Conservation (phyloP, 2,888 invertebrate species). For the Herminia tarsipennalis region DNA sequence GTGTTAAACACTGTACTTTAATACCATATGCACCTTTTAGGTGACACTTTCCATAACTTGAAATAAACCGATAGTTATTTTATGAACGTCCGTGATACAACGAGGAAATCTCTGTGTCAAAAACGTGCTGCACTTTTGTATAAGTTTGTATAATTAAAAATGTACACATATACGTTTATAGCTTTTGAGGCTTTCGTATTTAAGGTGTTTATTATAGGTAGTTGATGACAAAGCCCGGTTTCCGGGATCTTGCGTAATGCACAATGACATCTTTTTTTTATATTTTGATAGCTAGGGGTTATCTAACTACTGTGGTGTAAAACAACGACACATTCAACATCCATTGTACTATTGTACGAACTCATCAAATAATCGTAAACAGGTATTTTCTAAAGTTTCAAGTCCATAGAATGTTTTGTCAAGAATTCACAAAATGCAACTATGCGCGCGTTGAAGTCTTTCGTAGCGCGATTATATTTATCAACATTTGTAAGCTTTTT, state of each 20-base stretch:
- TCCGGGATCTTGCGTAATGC: constrained; percentile 36
- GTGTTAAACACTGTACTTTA: no score
- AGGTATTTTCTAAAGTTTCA: not conserved
- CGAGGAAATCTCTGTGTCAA: not conserved
- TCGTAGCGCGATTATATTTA: constrained; percentile 33
- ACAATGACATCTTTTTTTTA: constrained; percentile 28
- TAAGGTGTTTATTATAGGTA: constrained; percentile 21
- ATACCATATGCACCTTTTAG: no score
- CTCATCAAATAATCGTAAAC: not conserved
- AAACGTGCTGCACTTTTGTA: constrained; percentile 3
- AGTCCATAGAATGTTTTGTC: not conserved
- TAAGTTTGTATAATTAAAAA: constrained; percentile 6
- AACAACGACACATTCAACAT: constrained; percentile 6
- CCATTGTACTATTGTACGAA: constrained; percentile 6
- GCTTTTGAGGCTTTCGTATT: constrained; percentile 13
- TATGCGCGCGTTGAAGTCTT: constrained; percentile 68
- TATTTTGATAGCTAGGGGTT: constrained; percentile 28
- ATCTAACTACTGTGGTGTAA: constrained; percentile 28
- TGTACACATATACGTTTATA: constrained; percentile 5
- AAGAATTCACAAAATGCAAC: not conserved
- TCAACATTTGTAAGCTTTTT: not conserved
- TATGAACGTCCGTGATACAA: not conserved
- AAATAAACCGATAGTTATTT: not conserved
- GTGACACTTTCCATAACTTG: not conserved
- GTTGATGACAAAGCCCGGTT: constrained; percentile 19